Conservation (phyloP, 2,113 vertebrate species). For the Misgurnus mizolepis region DNA sequence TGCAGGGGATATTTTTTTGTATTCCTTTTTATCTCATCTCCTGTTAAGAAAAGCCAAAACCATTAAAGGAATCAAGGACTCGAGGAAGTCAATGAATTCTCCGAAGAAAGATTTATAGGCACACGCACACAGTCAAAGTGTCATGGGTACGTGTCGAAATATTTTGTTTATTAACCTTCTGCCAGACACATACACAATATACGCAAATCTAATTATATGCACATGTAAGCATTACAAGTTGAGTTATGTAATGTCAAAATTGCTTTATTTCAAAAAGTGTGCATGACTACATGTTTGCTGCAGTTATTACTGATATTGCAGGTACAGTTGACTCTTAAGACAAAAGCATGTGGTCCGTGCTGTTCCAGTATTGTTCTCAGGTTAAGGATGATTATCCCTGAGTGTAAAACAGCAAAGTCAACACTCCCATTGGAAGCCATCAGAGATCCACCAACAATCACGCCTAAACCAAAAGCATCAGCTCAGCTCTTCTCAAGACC, state of each 20-base stretch:
- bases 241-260: conserved; percentile 4
- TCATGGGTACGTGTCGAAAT: background rate
- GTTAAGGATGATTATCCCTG: conserved; percentile 61
- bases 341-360: too few relatives aligned
- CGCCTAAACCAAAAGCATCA: conserved; percentile 63
- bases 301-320: background rate
- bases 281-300: background rate
- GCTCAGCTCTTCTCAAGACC: conserved; percentile 69
- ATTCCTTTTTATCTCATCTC: conserved; percentile 20
- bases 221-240: background rate
- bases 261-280: background rate
- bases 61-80: background rate
- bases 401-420: conserved; percentile 69
- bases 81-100: background rate
- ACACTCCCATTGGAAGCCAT: conserved; percentile 70
- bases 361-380: conserved; percentile 56
- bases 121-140: background rate
- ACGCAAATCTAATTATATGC: conserved; percentile 9
- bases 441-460: conserved; percentile 67
- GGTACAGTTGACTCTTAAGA: background rate
- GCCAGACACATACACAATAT: background rate
- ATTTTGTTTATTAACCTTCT: conserved; percentile 18
- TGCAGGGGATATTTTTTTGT: background rate
- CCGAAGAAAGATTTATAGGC: background rate
- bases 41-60: conserved; percentile 16